Conservation (phyloP, 2,888 invertebrate species). For the Phrixothrix hirtus region DNA sequence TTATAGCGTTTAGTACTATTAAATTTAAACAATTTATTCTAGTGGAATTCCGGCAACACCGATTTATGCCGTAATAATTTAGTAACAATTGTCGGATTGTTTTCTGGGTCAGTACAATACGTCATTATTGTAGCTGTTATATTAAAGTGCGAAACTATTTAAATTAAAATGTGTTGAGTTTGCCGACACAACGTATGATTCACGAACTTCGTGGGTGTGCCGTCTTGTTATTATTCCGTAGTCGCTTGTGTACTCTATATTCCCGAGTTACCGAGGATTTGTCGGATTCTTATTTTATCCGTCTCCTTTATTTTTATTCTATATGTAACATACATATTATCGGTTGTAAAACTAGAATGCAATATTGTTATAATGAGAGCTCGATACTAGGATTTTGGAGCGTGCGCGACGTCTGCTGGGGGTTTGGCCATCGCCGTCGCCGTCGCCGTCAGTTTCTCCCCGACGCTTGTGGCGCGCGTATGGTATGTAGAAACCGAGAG, state of each 20-base stretch:
- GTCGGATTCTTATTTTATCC: conserved; percentile 8
- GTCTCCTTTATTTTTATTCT: conserved; percentile 15
- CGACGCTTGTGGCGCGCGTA: conserved; percentile 34
- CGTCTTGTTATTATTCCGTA: not conserved
- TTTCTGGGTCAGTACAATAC: not conserved
- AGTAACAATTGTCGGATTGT: not conserved
- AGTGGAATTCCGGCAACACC: too few relatives aligned
- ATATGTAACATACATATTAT: conserved; percentile 6
- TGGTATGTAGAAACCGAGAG: conserved; percentile 34
- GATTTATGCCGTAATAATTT: too few relatives aligned
- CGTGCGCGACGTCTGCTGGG: conserved; percentile 42
- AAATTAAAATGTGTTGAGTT: not conserved
- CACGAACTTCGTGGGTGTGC: not conserved
- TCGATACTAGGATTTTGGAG: conserved; percentile 35
- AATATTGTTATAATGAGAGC: conserved; percentile 30
- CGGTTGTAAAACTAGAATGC: conserved; percentile 22
- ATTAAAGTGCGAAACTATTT: not conserved
- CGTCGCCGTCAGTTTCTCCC: conserved; percentile 39
- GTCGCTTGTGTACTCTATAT: not conserved
- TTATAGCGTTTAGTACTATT: too few relatives aligned
- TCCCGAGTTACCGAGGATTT: not conserved
- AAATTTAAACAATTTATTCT: too few relatives aligned
- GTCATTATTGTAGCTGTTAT: not conserved
- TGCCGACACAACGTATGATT: not conserved
- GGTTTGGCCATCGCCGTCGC: conserved; percentile 37